Percentiles rank a stretch among this genome's conserved stretches.
Conservation (phyloP, 2,797 vertebrate species). For the Sebastes elongatus region DNA sequence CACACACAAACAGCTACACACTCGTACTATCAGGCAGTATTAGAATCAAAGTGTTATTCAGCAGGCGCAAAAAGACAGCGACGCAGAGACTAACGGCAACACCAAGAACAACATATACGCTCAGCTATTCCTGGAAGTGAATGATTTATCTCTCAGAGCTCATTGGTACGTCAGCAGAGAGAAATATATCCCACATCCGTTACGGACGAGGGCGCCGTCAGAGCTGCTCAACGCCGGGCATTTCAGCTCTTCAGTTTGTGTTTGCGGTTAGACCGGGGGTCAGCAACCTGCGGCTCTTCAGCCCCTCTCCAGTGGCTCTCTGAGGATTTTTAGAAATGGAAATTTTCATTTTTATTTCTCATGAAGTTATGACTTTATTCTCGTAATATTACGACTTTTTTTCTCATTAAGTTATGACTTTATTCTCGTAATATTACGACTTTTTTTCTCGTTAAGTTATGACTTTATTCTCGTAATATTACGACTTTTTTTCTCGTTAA, state of each 20-base stretch:
- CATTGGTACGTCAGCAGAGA: background rate
- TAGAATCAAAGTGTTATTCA: background rate
- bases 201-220: too few species aligned
- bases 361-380: too few species aligned
- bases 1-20: background rate
- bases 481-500: too few species aligned
- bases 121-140: background rate
- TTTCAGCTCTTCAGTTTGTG: background rate
- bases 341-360: too few species aligned
- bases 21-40: background rate
- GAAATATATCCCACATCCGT: background rate
- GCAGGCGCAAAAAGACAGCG: background rate
- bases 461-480: too few species aligned
- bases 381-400: accelerated
- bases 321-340: too few species aligned
- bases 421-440: too few species aligned
- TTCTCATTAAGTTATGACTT: too few species aligned
- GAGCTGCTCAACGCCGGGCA: background rate
- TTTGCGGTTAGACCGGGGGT: background rate
- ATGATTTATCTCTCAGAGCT: background rate
- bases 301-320: too few species aligned
- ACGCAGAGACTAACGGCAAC: background rate
- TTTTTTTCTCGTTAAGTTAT: too few species aligned
- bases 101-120: background rate
- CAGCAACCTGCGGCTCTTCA: too few species aligned